Conservation (phyloP, 2,888 invertebrate genomes). For the Choreutis nemorana region DNA sequence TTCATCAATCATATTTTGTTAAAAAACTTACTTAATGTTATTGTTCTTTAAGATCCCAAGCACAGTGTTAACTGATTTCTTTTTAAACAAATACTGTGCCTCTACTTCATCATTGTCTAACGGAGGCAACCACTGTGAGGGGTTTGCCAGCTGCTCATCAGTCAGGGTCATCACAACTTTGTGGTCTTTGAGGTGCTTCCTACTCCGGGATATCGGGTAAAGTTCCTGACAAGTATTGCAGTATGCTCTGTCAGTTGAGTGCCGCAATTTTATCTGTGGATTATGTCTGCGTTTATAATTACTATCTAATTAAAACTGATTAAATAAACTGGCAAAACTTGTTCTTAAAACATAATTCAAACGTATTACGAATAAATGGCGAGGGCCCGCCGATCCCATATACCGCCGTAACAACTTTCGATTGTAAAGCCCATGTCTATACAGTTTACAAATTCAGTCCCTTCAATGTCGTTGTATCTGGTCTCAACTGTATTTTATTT, state of each 20-base stretch:
- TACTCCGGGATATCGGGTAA: conserved; percentile 33
- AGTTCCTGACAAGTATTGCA: conserved; percentile 72
- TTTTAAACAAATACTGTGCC: conserved; percentile 88
- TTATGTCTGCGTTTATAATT: neutral
- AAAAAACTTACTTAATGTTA: conserved; percentile 59
- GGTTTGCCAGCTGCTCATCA: conserved; percentile 66
- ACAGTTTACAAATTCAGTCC: no score
- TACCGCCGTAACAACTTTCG: no score
- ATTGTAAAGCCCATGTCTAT: no score
- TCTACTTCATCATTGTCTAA: conserved; percentile 79
- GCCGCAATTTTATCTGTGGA: conserved; percentile 45
- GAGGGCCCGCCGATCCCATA: no score
- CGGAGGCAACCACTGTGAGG: conserved; percentile 74
- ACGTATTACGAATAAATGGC: no score
- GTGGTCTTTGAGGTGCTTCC: conserved; percentile 66
- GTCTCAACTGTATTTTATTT: no score
- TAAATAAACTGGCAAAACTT: no score
- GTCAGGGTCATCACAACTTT: conserved; percentile 55
- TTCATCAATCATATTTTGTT: neutral
- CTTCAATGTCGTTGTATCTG: no score
- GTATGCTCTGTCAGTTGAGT: conserved; percentile 60
- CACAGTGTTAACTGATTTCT: conserved; percentile 71
- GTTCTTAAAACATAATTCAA: neutral
- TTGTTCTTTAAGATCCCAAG: conserved; percentile 67
- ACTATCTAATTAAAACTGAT: conserved; percentile 2